Conservation (phyloP, 2,797 vertebrate genomes). For the Epinephelus malabaricus region DNA sequence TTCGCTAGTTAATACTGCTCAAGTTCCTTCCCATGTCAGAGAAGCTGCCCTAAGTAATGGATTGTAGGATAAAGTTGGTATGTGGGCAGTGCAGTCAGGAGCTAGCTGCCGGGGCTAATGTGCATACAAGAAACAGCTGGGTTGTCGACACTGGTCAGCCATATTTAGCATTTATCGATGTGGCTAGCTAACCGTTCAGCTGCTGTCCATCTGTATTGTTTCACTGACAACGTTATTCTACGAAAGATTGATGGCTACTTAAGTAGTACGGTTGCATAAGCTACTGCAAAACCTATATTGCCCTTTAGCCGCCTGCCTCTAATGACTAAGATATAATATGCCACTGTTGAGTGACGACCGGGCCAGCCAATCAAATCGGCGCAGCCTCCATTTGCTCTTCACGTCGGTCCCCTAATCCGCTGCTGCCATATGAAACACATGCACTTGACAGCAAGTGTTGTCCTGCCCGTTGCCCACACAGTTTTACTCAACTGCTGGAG, state of each 20-base stretch:
- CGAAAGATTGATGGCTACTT: not conserved
- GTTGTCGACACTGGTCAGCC: slow-evolving; percentile 65
- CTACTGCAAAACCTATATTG: slow-evolving; percentile 58
- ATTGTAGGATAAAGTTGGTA: slow-evolving; percentile 28
- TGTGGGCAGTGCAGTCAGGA: slow-evolving; percentile 29
- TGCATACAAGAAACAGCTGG: slow-evolving; percentile 65
- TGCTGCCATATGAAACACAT: slow-evolving; percentile 61
- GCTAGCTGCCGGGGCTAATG: slow-evolving; percentile 55
- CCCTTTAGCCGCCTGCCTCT: slow-evolving; percentile 67
- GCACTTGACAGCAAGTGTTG: slow-evolving; percentile 65
- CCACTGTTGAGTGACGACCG: slow-evolving; percentile 70
- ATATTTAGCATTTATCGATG: slow-evolving; percentile 62
- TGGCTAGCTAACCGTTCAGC: slow-evolving; percentile 24
- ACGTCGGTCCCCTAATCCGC: slow-evolving; percentile 66
- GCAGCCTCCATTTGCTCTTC: slow-evolving; percentile 83
- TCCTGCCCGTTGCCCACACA: not conserved
- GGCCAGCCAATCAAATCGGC: slow-evolving; percentile 72
- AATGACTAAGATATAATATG: slow-evolving; percentile 55
- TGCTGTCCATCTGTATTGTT: not conserved
- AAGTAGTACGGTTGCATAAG: not conserved
- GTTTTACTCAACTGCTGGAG: not conserved
- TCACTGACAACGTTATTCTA: not conserved
- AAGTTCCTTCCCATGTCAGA: not conserved
- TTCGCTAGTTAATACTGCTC: not conserved
- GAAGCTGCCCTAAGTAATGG: not conserved